Conservation (phyloP, 1,140 invertebrate genomes). For the Anastatus disparis region DNA sequence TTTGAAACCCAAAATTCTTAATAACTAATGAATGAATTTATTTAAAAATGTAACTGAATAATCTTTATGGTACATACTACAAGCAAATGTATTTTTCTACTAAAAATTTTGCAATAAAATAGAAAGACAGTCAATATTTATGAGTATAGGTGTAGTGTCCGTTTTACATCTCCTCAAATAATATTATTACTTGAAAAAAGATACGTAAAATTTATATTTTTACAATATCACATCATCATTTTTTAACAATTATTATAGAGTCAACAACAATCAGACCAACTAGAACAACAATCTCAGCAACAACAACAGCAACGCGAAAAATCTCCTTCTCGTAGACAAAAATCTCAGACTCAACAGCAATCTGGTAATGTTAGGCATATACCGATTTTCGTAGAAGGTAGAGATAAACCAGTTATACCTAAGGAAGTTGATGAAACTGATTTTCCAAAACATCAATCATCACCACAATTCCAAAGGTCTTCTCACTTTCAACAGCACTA, state of each 20-base stretch:
- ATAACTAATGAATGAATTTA: no score
- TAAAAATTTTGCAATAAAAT: no score
- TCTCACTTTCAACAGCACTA: slow-evolving; percentile 52
- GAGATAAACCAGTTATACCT: slow-evolving; percentile 79
- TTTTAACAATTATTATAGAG: background rate
- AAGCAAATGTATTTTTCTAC: no score
- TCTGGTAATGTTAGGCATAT: slow-evolving; percentile 78
- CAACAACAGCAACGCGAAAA: slow-evolving; percentile 5
- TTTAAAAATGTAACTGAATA: no score
- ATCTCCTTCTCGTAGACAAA: slow-evolving; percentile 41
- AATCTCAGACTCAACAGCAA: slow-evolving; percentile 48
- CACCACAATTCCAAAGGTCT: slow-evolving; percentile 59
- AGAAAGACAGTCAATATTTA: no score
- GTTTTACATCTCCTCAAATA: no score
- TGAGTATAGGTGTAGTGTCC: no score
- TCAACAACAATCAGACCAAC: slow-evolving; percentile 41
- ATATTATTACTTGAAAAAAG: no score
- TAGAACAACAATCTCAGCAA: slow-evolving; percentile 20
- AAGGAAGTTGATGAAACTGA: slow-evolving; percentile 58
- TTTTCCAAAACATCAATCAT: slow-evolving; percentile 59
- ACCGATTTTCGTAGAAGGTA: slow-evolving; percentile 87
- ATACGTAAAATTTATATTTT: no score
- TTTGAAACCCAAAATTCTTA: no score
- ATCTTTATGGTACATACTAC: no score
- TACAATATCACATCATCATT: no score